Base-by-base conservation (phyloP, 2,113 vertebrate genomes). In the Eptesicus fuscus region DNA sequence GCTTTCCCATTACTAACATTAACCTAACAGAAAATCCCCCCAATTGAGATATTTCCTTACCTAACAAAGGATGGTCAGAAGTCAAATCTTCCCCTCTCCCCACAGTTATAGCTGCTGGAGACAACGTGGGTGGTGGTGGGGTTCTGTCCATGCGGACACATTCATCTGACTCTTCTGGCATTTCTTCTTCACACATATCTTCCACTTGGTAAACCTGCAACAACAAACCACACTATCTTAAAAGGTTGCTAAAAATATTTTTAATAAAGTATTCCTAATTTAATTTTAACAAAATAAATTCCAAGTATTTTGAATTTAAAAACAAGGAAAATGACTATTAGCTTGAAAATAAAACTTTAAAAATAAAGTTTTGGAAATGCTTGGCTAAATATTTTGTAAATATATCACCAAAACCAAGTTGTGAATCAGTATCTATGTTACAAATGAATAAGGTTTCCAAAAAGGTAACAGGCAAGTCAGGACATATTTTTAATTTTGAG, bases 181-280 rank as follows among this genome's bases (percentile, higher is more conserved):
- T 98, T 94, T 99, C 98, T 90, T 98, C 98, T 79, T 98, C 97
- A 91, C 98, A 99, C 61, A 98, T 84, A 79, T 99, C 98, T 76
- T 99, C 99, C 96, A 98, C 98, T 96, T 99, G 99, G 96, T 98
- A 99, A 91, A 99, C 98, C 98, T 99, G 96, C 84, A 97, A 97
- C 63, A 95, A 98, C 83, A 98, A 97, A 97, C 28, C 95, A 97
- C 37, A 97, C 23, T 94, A 86, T 85, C 97, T 98, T 98, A 98
- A 90, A 95, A 74, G 94, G 91, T 96, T 96, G 97, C 93, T 94
- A 97, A 97, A 97, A 96, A 71, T 88, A 97, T 0, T 78, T 92
- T 96, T 97, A 91, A 69, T 35, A 42, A 94, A 17, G n/a, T 51
- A 14, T 63, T 89, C 9, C 42, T 82, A 74, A 73, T 16, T 80